Evolutionary conservation across 2,888 invertebrate species (phyloP), one percentile per base, ranked within the genome.

Genomic region (Chrysolina americana): DNA sequence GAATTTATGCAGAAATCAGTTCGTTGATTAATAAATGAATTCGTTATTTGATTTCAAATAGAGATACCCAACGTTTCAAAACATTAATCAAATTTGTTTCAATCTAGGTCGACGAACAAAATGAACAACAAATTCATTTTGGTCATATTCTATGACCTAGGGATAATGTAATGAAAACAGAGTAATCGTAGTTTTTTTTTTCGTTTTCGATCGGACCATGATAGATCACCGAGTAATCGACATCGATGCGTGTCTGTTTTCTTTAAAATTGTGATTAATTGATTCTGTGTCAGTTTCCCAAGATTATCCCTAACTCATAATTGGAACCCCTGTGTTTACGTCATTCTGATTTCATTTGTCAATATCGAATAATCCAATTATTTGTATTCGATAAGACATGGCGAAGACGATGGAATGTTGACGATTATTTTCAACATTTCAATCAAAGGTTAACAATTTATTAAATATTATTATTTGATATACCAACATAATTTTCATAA

Each of bases 281-380:
- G 53, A 10, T 21, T 11, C 11, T 53, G 21, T 11, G 19, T 53
- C 21, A 53, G 17, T 48, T 48, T 17, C 17, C 17, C 8, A 17
- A 17, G 17, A 48, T 48, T 17, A 48, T 17, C 17, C 10, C 36
- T 36, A 8, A 36, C 36, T 21, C 53, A 9, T 21, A 11, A 65
- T 36, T 65, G 13, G 41, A 8, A 36, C 19, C n/a, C 23, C 23
- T 23, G 44, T 21, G 44, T 41, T 59, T 28, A 17, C 50, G 44
- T 69, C 62, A 56, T 48, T 69, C 21, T 47, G 69, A 28, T 19
- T 59, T 47, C 13, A 19, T 65, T 65, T 44, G 44, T 41, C 11
- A 65, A 15, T 36, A 21, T 68, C 41, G 50, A 36, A 15, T 5
- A 28, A 19, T 19, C 28, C 2, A 48, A 56, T 56, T 21, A 19